These are phyloP conservation scores for Porites australiensis DNA, from an alignment of 64 coral and sea anemone genomes.

Conservation along the genomic window DNA sequence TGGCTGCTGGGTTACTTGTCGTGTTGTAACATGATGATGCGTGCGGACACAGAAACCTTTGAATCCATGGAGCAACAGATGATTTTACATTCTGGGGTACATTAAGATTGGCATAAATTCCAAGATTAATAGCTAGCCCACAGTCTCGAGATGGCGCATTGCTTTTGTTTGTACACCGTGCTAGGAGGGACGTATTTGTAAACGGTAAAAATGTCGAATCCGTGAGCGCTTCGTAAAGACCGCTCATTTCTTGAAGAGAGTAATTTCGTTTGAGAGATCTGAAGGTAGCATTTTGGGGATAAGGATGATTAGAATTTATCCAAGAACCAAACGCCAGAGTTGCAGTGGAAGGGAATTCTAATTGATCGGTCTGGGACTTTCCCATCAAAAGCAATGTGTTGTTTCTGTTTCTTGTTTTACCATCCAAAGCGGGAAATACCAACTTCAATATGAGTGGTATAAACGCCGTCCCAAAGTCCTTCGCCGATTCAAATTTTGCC, in stretches of 20 bases:
- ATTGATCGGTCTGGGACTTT: background rate
- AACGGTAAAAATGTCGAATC: conserved; percentile 23
- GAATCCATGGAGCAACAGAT: background rate
- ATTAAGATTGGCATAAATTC: background rate
- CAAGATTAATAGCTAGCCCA: conserved; percentile 41
- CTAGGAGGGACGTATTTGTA: background rate
- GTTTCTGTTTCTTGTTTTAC: background rate
- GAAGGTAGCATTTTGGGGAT: background rate
- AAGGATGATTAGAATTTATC: background rate
- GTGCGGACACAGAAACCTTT: conserved; percentile 6
- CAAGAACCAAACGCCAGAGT: conserved; percentile 38
- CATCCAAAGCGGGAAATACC: background rate
- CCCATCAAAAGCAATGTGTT: background rate
- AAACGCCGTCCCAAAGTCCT: background rate
- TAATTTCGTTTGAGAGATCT: background rate
- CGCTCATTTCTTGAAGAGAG: conserved; percentile 26
- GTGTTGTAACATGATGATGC: background rate
- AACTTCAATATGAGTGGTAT: conserved; percentile 18
- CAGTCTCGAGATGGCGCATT: background rate
- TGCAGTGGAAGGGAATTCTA: background rate
- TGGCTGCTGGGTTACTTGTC: background rate
- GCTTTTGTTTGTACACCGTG: background rate
- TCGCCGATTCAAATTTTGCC: background rate
- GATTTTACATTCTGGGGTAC: no score
- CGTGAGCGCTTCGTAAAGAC: conserved; percentile 40